A percentile compares a stretch with the other conserved stretches of the same genome.
Evolutionary conservation across 2,113 vertebrate species (phyloP).

Genomic region (Amphiprion ocellaris): DNA sequence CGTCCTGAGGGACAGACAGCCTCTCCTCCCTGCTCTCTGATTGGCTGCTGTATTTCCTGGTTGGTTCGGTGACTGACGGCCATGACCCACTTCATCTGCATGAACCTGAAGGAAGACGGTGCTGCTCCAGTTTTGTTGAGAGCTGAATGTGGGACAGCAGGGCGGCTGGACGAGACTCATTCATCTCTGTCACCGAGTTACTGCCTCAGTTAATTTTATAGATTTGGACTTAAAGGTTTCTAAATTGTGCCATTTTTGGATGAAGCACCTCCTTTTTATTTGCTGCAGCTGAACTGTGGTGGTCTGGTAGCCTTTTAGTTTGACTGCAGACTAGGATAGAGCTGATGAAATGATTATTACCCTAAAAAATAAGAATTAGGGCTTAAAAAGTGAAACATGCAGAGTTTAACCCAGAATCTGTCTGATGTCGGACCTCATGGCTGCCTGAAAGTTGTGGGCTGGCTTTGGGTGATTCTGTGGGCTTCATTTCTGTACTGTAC

Average conservation of each 20-base stretch:
- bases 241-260: background rate
- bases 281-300: background rate
- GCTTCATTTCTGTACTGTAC: too few species aligned
- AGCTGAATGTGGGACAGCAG: conserved; percentile 45
- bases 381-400: background rate
- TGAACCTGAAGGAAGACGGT: conserved; percentile 7
- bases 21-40: background rate
- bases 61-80: conserved; percentile 20
- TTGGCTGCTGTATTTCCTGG: conserved; percentile 25
- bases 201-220: background rate
- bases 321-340: background rate
- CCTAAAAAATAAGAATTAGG: background rate
- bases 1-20: conserved; percentile 7
- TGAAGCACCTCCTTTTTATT: background rate
- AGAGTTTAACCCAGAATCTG: background rate
- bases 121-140: conserved; percentile 50
- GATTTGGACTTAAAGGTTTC: background rate
- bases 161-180: background rate
- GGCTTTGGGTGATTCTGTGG: background rate
- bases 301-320: background rate
- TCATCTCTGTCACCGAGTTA: conserved; percentile 7
- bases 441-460: background rate
- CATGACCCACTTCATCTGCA: conserved; percentile 46
- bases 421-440: background rate
- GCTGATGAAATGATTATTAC: background rate